Conservation (phyloP, 2,888 invertebrate species). For the Stenolophus ochropezus region DNA sequence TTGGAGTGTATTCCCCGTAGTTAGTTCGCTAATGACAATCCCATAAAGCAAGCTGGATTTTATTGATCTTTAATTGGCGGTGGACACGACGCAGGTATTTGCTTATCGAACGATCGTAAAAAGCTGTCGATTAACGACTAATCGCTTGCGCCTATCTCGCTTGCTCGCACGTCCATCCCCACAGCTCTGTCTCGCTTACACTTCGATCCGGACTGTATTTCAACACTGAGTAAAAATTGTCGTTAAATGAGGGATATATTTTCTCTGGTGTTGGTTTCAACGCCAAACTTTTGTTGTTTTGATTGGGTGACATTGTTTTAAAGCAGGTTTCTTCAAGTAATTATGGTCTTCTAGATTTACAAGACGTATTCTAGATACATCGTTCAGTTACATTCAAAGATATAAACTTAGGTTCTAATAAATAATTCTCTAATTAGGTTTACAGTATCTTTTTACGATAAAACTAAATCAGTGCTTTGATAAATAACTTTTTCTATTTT, state of each 20-base stretch:
- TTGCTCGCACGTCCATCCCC: background rate
- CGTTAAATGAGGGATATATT: conserved; percentile 39
- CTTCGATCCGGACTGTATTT: conserved; percentile 12
- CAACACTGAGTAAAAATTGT: conserved; percentile 38
- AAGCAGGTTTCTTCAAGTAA: conserved; percentile 7
- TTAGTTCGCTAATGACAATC: conserved; percentile 51
- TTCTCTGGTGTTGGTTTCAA: conserved; percentile 25
- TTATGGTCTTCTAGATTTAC: conserved; percentile 1
- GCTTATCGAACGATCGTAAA: conserved; percentile 57
- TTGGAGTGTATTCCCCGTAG: background rate
- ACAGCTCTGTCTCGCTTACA: background rate
- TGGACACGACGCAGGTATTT: conserved; percentile 57
- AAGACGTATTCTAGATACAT: background rate
- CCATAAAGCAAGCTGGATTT: conserved; percentile 55
- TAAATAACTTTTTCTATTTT: no score
- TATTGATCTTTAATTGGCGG: conserved; percentile 59
- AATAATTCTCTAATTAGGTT: background rate
- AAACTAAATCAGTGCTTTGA: background rate
- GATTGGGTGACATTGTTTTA: conserved; percentile 32
- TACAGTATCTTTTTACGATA: background rate
- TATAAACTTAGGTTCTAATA: background rate
- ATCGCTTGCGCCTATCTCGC: conserved; percentile 39
- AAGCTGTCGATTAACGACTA: conserved; percentile 59
- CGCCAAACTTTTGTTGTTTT: conserved; percentile 34
- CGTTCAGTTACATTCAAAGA: background rate